Evolutionary conservation across 2,888 invertebrate species (phyloP).

Genomic region (Troides aeacus): DNA sequence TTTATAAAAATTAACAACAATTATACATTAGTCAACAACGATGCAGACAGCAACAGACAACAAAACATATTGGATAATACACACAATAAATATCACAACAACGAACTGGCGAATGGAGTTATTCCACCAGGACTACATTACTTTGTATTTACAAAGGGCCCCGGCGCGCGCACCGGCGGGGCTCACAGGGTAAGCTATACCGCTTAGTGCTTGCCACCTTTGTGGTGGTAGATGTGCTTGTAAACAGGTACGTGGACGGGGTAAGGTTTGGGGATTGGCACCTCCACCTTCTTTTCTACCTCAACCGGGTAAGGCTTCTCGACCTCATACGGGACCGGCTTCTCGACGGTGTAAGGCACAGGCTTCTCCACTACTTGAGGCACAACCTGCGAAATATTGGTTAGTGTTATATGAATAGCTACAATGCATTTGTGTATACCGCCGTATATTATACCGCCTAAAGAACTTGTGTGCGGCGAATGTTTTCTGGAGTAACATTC

Average conservation of each 20-base stretch:
- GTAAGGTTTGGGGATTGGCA: constrained; percentile 85
- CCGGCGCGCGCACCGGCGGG: constrained; percentile 4
- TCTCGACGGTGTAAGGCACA: constrained; percentile 87
- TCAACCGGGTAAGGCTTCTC: constrained; percentile 88
- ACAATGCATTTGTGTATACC: too few species aligned
- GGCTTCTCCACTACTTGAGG: constrained; percentile 86
- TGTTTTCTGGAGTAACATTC: too few species aligned
- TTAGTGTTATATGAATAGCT: too few species aligned
- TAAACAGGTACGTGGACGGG: constrained; percentile 87
- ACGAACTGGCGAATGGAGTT: constrained; percentile 57
- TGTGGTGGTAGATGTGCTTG: constrained; percentile 86
- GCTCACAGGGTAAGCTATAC: constrained; percentile 51
- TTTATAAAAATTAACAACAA: constrained; percentile 59
- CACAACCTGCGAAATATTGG: constrained; percentile 73
- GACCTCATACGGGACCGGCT: constrained; percentile 84
- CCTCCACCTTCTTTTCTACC: constrained; percentile 86
- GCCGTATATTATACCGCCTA: too few species aligned
- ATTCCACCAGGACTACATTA: constrained; percentile 61
- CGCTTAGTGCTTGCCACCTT: constrained; percentile 75
- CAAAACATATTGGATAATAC: constrained; percentile 48
- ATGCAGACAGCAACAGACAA: constrained; percentile 67
- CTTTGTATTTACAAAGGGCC: constrained; percentile 60
- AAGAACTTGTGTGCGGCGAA: too few species aligned
- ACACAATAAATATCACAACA: constrained; percentile 79
- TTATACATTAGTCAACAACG: constrained; percentile 77